Base-by-base conservation (phyloP, 2,888 invertebrate species). In the Pandemis corylana region DNA sequence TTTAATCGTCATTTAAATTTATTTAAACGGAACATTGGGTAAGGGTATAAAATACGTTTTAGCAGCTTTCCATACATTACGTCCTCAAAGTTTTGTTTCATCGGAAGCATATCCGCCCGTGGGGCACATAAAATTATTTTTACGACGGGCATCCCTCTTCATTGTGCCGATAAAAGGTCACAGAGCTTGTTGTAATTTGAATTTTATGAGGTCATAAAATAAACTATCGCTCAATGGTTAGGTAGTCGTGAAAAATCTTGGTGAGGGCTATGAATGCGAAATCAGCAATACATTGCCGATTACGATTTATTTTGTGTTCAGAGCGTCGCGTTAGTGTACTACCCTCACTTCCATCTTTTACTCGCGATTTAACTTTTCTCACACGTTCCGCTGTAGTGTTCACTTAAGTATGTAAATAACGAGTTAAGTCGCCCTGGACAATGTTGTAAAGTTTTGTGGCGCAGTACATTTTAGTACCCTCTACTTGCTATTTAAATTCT, bases 101-200 rank as follows among this genome's bases (percentile, higher is more conserved):
- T 78, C 77, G 74, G 68, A 70, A 72, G 75, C 78, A 78, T 75
- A 77, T 78, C 73, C 71, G 69, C 75, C 76, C 63, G 71, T 67
- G 68, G 70, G 75, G 63, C 71, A 75, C 69, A 78, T 82, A 80
- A 82, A 81, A 79, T 79, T 79, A 80, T 83, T 83, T 84, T 84
- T 83, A 84, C 81, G 83, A 82, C 74, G 76, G 78, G 76, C 79
- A 80, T 80, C 78, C 78, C 77, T 74, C 78, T 83, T 83, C 84
- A 84, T 83, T 82, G 80, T 72, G 76, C 78, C 78, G 79, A 82
- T 84, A 83, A 82, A 84, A 81, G 82, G 81, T 82, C 81, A 82
- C 80, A 79, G 80, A 77, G 80, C 80, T 81, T 80, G 82, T 79
- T 82, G 81, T 83, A 84, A 83, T 84, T 82, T 81, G 80, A 81